These are phyloP conservation scores for Acronicta aceris DNA, from an alignment of 2,888 invertebrate species.

Conservation along the genomic window DNA sequence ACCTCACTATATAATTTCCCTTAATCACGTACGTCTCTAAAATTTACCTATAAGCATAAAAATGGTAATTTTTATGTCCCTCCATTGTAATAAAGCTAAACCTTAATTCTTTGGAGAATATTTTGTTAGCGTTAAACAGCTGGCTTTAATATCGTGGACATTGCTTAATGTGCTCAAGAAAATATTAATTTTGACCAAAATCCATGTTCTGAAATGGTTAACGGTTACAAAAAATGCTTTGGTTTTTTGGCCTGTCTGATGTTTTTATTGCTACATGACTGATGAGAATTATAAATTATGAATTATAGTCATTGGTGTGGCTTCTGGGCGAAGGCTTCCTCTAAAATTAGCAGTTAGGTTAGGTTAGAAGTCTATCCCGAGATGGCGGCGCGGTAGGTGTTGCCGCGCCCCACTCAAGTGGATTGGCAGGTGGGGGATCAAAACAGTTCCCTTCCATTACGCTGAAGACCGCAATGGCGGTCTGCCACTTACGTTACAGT, in stretches of 20 bases:
- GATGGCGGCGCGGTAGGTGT: too few species aligned
- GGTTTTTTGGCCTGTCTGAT: neutral
- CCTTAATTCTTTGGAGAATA: conserved; percentile 66
- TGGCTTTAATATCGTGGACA: conserved; percentile 52
- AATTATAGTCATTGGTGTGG: too few species aligned
- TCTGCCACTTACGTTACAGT: too few species aligned
- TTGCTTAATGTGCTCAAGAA: conserved; percentile 25
- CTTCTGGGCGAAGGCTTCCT: too few species aligned
- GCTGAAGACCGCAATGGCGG: too few species aligned
- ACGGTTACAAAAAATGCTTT: neutral
- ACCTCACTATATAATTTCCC: conserved; percentile 49
- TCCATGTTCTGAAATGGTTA: neutral
- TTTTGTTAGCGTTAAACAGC: conserved; percentile 65
- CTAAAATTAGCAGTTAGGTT: too few species aligned
- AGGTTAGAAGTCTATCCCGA: too few species aligned
- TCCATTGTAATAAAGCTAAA: conserved; percentile 67
- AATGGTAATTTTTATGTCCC: conserved; percentile 71
- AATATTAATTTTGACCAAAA: conserved; percentile 37
- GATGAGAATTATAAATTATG: conserved; percentile 39
- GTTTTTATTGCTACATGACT: conserved; percentile 9
- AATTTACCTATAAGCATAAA: conserved; percentile 58
- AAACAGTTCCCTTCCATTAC: too few species aligned
- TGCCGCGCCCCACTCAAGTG: too few species aligned
- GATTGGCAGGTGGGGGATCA: too few species aligned
- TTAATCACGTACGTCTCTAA: conserved; percentile 56